Conservation (phyloP, 2,888 invertebrate genomes). For the Chrysopilus asiliformis region DNA sequence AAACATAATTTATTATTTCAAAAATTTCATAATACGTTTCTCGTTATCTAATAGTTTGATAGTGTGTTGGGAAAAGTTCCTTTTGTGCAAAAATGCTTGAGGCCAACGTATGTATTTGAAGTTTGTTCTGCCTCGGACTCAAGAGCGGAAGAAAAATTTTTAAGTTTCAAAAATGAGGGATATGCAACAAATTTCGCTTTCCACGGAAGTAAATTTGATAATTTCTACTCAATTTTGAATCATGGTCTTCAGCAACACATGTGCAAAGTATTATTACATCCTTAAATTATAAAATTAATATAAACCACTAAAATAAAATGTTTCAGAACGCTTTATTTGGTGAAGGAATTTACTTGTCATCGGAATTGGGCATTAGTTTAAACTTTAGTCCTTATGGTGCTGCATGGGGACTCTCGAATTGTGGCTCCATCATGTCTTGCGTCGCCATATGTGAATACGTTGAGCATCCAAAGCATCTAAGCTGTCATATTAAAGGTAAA, state of each 20-base stretch:
- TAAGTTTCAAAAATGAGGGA: conserved; percentile 34
- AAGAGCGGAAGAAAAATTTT: conserved; percentile 45
- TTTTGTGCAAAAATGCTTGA: conserved; percentile 34
- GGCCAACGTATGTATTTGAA: conserved; percentile 58
- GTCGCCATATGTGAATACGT: conserved; percentile 71
- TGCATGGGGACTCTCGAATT: conserved; percentile 60
- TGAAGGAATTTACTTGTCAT: conserved; percentile 61
- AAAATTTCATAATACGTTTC: conserved; percentile 2
- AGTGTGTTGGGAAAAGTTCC: conserved; percentile 41
- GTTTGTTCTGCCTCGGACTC: conserved; percentile 43
- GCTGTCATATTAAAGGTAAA: conserved; percentile 36
- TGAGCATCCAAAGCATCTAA: conserved; percentile 50
- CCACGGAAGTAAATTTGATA: conserved; percentile 68
- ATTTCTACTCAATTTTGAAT: conserved; percentile 67
- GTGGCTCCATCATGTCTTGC: conserved; percentile 63
- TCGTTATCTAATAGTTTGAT: conserved; percentile 38
- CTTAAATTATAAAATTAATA: neutral
- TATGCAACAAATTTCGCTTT: conserved; percentile 53
- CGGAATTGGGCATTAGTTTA: conserved; percentile 57
- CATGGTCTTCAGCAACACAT: conserved; percentile 63
- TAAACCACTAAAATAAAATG: conserved; percentile 10
- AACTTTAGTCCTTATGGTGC: conserved; percentile 58
- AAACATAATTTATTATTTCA: neutral
- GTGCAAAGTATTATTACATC: conserved; percentile 40
- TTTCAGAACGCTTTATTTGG: conserved; percentile 51